A percentile compares a stretch with the other conserved stretches of the same genome.
phyloP scores from a whole-genome alignment of 2,797 vertebrate genomes.

The Karalla daura region DNA sequence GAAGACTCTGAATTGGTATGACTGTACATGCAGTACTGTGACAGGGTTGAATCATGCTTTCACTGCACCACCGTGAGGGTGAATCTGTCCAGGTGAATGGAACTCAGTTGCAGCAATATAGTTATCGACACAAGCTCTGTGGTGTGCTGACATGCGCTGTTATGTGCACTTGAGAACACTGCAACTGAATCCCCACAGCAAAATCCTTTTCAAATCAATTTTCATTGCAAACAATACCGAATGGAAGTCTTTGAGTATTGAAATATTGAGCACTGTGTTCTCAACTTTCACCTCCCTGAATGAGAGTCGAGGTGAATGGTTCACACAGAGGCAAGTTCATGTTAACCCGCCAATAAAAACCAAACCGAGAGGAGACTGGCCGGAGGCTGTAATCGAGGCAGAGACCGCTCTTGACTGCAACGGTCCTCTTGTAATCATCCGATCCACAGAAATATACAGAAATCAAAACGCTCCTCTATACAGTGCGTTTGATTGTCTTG shows the following conservation, averaged over 20 bases:
- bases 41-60: slow-evolving; percentile 5
- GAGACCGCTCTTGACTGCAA: not conserved
- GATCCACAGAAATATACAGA: slow-evolving; percentile 30
- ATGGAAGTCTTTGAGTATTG: not conserved
- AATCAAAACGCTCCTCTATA: slow-evolving; percentile 34
- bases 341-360: not conserved
- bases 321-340: not conserved
- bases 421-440: not conserved
- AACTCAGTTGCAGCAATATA: slow-evolving; percentile 7
- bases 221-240: not conserved
- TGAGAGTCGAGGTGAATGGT: not conserved
- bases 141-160: not conserved
- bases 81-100: not conserved
- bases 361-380: not conserved
- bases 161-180: too few relatives aligned
- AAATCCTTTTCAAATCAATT: not conserved
- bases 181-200: not conserved
- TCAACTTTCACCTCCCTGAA: not conserved
- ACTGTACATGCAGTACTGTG: too few relatives aligned
- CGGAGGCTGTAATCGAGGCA: not conserved
- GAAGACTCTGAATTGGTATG: too few relatives aligned
- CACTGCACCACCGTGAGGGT: too few relatives aligned
- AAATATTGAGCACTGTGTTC: not conserved
- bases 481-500: slow-evolving; percentile 45
- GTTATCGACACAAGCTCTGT: not conserved